Evolutionary conservation across 2,888 invertebrate species (phyloP).

Genomic region (Ochropleura plecta): DNA sequence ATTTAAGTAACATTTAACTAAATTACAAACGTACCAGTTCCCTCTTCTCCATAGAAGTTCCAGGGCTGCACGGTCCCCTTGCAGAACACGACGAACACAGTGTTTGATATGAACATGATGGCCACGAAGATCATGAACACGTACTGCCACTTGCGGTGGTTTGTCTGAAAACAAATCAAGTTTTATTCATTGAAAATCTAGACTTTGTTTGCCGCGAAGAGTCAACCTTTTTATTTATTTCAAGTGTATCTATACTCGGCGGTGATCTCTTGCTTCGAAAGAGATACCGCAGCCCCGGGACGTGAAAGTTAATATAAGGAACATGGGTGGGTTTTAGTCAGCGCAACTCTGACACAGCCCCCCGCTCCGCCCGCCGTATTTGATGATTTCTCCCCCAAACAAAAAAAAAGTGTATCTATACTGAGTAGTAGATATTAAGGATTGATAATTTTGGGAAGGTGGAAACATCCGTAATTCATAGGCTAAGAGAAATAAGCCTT

Average conservation of each 20-base stretch:
- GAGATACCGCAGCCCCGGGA: too few species aligned
- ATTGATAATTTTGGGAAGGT: background rate
- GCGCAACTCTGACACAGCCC: too few species aligned
- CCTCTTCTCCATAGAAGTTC: constrained; percentile 90
- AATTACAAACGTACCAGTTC: constrained; percentile 56
- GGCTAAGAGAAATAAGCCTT: background rate
- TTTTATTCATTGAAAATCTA: background rate
- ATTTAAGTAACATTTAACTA: too few species aligned
- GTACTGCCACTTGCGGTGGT: constrained; percentile 91
- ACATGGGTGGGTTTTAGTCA: too few species aligned
- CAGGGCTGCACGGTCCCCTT: constrained; percentile 93
- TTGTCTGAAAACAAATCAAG: constrained; percentile 69
- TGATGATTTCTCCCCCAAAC: too few species aligned
- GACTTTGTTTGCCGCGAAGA: too few species aligned
- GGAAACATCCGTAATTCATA: background rate
- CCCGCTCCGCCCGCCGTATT: too few species aligned
- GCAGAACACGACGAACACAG: constrained; percentile 92
- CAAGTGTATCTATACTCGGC: too few species aligned
- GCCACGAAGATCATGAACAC: constrained; percentile 92
- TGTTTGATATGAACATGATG: constrained; percentile 89
- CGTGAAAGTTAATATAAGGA: too few species aligned
- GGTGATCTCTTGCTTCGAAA: too few species aligned
- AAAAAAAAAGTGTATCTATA: too few species aligned
- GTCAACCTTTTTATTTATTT: background rate
- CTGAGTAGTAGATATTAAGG: too few species aligned